Percentiles rank a stretch among this genome's conserved stretches.
Conservation (phyloP, 2,888 invertebrate genomes). For the Ornithoptera priamus region DNA sequence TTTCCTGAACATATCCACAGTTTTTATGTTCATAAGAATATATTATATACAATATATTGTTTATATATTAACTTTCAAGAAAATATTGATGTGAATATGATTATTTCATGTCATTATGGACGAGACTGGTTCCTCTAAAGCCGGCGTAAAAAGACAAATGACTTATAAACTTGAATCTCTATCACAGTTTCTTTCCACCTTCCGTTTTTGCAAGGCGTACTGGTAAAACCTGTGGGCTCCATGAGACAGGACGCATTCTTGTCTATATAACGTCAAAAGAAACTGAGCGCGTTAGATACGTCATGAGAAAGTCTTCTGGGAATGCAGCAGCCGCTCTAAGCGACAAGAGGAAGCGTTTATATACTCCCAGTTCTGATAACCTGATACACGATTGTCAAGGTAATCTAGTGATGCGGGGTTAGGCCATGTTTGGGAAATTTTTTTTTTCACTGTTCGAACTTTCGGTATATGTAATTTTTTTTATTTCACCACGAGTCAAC, state of each 20-base stretch:
- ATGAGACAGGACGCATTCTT: constrained; percentile 22
- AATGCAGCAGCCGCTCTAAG: constrained; percentile 23
- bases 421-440: neutral
- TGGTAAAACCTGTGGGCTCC: constrained; percentile 20
- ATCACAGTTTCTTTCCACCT: constrained; percentile 3
- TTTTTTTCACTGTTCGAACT: neutral
- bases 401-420: neutral
- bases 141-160: neutral
- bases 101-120: neutral
- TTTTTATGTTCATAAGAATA: neutral
- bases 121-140: neutral
- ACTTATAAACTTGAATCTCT: constrained; percentile 10
- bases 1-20: neutral
- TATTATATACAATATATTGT: no score
- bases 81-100: neutral
- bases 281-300: constrained; percentile 33
- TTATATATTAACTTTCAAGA: neutral
- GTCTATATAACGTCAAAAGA: constrained; percentile 34
- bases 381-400: neutral
- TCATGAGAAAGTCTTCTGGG: constrained; percentile 41
- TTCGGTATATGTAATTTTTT: no score
- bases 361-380: neutral
- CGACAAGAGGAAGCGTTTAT: constrained; percentile 13
- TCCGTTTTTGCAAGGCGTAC: constrained; percentile 17
- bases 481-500: no score